Percentiles rank a stretch among this genome's conserved stretches.
phyloP scores from a whole-genome alignment of 2,888 invertebrate genomes.

The Dryobotodes eremita region DNA sequence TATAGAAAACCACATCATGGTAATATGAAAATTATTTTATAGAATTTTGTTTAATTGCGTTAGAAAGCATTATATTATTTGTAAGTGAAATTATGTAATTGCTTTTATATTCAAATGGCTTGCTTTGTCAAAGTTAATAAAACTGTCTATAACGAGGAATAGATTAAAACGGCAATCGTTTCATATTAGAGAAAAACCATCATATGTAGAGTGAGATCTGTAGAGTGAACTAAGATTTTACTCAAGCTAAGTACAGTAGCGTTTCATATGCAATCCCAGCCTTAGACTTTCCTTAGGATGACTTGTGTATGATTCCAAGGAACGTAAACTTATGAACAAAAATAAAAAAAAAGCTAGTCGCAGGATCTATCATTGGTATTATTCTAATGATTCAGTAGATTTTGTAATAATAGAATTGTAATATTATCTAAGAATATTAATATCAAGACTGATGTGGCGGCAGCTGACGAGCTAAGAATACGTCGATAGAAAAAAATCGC shows the following conservation, averaged over 20 bases:
- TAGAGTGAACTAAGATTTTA: no score
- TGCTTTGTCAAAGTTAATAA: neutral
- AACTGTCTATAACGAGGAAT: neutral
- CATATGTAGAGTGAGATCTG: no score
- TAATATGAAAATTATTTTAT: conserved; percentile 7
- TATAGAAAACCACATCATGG: neutral
- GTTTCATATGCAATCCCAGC: no score
- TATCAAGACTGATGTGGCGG: no score
- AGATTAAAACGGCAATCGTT: neutral
- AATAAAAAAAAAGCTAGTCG: neutral
- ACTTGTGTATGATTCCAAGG: no score
- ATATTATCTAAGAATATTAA: neutral
- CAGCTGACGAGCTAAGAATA: no score
- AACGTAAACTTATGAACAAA: neutral
- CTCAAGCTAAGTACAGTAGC: no score
- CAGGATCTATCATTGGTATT: neutral
- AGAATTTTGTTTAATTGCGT: neutral
- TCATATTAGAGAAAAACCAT: neutral
- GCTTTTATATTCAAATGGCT: neutral
- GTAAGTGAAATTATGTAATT: neutral
- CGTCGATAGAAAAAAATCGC: no score
- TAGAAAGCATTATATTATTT: conserved; percentile 14
- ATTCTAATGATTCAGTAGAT: neutral
- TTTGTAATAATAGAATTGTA: neutral
- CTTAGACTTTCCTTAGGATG: no score